Conservation (phyloP, 1,140 invertebrate species). For the Caenorhabditis elegans region WBcel235 BX284606.5:7442001-7442500, state of each 20-base stretch:
- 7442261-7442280: no score
- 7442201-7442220: neutral
- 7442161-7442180: neutral
- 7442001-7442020: neutral
- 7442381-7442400: no score
- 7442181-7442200: neutral
- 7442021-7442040: neutral
- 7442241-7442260: no score
- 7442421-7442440: neutral
- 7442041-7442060: neutral
- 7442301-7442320: neutral
- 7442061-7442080: constrained; percentile 54
- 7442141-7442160: constrained; percentile 54
- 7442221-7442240: no score
- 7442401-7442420: no score
- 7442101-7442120: constrained; percentile 60
- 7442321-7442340: neutral
- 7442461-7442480: neutral
- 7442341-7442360: no score
- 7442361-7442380: neutral
- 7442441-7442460: neutral
- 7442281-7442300: no score
- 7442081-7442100: constrained; percentile 50
- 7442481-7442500: neutral
- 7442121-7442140: constrained; percentile 60